Base-by-base conservation (phyloP, 1,140 invertebrate genomes). In the Nasonia giraulti region DNA sequence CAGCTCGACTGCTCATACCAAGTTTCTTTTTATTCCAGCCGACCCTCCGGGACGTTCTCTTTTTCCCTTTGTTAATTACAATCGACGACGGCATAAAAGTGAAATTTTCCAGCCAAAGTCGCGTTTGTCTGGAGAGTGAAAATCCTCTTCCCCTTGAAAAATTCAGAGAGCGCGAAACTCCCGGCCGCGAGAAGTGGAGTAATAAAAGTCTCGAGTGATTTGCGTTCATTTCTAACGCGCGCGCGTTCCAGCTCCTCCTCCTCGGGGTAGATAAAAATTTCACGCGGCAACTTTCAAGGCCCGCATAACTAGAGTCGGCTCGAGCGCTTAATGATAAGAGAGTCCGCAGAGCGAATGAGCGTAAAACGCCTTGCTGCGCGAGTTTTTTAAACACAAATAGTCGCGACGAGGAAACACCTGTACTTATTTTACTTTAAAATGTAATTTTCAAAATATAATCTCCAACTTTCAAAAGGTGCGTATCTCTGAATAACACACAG, bases 161-260 rank as follows among this genome's bases (percentile, higher is more conserved):
- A 71, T 71, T 71, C 68, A 40, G 33, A 37, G 73, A 37, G 73
- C 37, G 73, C 73, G 73, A 20, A 27, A 40, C 37, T 75, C 37
- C 12, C 73, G 44, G 69, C 37, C 68, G 23, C 68, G 68, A 62
- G 74, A 44, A 75, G 75, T 23, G 23, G 44, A 50, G 79, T 50
- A 81, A 81, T 81, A 81, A 81, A 81, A 81, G 79, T 81, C 68
- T 47, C 68, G 37, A 47, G 79, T 50, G 68, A 81, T 81, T 71
- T 73, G 66, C 79, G n/a, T 50, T 62, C 55, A 62, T 62, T 62
- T 62, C 55, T 62, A 55, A 55, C 50, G 50, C 50, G 12, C 50
- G 5, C 31, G 62, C 50, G 27, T 31, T 71, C 68, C 66, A 69
- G 8, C 66, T 69, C 66, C 66, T 8, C 20, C 66, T 68, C n/a